Percentiles rank a stretch among this genome's conserved stretches.
phyloP scores from a whole-genome alignment of 2,888 invertebrate genomes.

The Amorpha juglandis region DNA sequence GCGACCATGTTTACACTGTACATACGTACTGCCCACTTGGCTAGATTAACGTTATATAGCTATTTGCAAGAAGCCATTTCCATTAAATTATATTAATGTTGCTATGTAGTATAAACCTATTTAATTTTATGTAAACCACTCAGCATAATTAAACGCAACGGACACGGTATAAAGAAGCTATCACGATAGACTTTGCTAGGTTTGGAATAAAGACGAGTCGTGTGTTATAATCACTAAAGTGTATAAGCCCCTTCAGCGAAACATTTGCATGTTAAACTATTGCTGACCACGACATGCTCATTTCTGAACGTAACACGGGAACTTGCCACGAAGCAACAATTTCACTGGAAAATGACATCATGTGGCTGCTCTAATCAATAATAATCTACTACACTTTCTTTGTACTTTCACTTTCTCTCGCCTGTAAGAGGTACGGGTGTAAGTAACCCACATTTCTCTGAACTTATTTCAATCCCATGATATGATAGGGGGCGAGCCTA shows the following conservation, averaged over 20 bases:
- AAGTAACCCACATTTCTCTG: no score
- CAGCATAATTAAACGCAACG: slow-evolving; percentile 6
- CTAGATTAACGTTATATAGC: slow-evolving; percentile 29
- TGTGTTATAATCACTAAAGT: slow-evolving; percentile 36
- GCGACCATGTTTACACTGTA: slow-evolving; percentile 51
- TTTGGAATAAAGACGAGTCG: slow-evolving; percentile 19
- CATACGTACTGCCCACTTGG: slow-evolving; percentile 40
- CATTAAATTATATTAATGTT: slow-evolving; percentile 18
- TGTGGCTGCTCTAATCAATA: background rate
- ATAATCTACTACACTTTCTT: no score
- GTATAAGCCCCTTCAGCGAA: slow-evolving; percentile 34
- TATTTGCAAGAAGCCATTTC: slow-evolving; percentile 9
- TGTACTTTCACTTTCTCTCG: no score
- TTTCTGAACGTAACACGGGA: slow-evolving; percentile 43
- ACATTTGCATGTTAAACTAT: slow-evolving; percentile 70
- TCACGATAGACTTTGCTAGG: background rate
- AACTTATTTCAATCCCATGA: no score
- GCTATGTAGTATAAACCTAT: background rate
- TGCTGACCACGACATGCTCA: slow-evolving; percentile 67
- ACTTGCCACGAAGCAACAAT: background rate
- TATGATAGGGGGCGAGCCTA: no score
- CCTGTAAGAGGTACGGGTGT: no score
- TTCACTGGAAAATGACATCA: slow-evolving; percentile 34
- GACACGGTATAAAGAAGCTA: slow-evolving; percentile 4
- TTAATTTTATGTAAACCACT: slow-evolving; percentile 11